phyloP scores from a whole-genome alignment of 2,797 vertebrate genomes.

The Falco peregrinus region DNA sequence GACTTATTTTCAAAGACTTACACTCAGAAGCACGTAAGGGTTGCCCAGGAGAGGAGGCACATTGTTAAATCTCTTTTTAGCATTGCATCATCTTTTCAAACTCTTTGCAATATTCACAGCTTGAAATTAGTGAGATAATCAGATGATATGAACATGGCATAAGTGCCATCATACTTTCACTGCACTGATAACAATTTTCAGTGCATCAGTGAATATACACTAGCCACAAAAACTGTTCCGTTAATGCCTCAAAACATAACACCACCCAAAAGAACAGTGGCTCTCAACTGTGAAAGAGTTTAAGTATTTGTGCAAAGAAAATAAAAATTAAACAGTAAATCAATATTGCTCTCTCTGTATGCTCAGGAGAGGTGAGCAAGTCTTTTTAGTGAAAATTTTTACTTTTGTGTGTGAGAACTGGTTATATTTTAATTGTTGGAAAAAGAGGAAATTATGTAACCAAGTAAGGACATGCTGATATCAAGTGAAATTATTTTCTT shows the following conservation, averaged over 20 bases:
- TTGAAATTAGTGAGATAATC: not conserved
- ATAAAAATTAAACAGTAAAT: not conserved
- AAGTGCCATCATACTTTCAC: not conserved
- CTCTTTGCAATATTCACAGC: not conserved
- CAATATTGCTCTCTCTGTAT: not conserved
- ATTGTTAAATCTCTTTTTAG: not conserved
- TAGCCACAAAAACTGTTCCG: not conserved
- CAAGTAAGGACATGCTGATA: not conserved
- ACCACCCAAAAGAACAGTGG: not conserved
- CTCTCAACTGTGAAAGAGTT: not conserved
- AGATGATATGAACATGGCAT: not conserved
- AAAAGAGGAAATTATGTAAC: not conserved
- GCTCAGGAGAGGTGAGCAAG: not conserved
- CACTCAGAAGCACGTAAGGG: not conserved
- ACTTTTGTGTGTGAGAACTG: not conserved
- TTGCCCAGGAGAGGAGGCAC: not conserved
- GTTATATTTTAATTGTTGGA: not conserved
- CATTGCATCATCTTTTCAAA: not conserved
- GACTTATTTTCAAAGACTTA: not conserved
- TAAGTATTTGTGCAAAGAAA: not conserved
- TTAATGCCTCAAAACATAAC: not conserved
- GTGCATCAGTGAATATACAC: not conserved
- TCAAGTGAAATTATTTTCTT: not conserved
- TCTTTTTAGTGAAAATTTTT: not conserved
- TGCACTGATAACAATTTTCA: not conserved